Evolutionary conservation across 2,888 invertebrate genomes (phyloP).

Genomic region (Limnephilus rhombicus): DNA sequence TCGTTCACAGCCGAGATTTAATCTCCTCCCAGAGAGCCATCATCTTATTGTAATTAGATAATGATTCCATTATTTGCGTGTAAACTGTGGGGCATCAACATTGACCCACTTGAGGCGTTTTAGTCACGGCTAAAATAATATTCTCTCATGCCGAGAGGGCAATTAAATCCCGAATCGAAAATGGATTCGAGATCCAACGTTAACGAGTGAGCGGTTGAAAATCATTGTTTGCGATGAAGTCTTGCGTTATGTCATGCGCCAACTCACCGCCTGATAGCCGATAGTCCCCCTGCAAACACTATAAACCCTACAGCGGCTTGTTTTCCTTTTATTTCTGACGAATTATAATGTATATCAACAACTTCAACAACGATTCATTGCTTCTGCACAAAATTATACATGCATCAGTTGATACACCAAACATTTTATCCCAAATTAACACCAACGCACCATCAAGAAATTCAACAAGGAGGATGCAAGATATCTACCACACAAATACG

Average conservation of each 20-base stretch:
- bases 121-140: conserved; percentile 1
- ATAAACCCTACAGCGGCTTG: neutral
- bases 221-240: conserved; percentile 12
- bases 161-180: conserved; percentile 39
- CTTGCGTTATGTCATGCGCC: conserved; percentile 36
- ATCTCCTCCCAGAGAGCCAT: conserved; percentile 5
- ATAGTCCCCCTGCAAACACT: neutral
- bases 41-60: conserved; percentile 35
- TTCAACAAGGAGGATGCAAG: no score
- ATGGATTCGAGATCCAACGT: conserved; percentile 10
- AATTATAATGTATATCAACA: no score
- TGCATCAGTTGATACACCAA: no score
- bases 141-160: conserved; percentile 33
- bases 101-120: conserved; percentile 42
- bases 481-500: no score
- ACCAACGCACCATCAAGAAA: no score
- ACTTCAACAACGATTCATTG: no score
- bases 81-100: conserved; percentile 36
- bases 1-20: neutral
- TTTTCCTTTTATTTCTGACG: neutral
- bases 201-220: neutral
- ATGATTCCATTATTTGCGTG: conserved; percentile 46
- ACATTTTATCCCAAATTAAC: no score
- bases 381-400: no score
- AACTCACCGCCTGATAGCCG: neutral